Conservation (phyloP, 1,140 invertebrate species). For the Bombus consobrinus region DNA sequence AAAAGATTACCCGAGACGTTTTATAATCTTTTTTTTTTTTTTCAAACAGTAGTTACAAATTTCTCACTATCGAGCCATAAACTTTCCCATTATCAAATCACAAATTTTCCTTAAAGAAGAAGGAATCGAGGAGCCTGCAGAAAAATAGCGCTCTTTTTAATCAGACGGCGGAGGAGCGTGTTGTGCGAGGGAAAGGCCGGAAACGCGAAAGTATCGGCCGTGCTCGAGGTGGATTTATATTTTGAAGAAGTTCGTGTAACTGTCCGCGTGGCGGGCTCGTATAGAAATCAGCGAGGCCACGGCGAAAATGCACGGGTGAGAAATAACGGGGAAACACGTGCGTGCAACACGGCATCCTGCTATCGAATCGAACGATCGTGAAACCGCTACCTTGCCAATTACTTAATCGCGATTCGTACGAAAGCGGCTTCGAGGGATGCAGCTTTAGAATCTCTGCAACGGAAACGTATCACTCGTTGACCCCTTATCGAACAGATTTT, state of each 20-base stretch:
- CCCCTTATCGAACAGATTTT: not conserved
- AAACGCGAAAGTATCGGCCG: conserved; percentile 31
- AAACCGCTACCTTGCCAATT: conserved; percentile 49
- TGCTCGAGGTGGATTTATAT: conserved; percentile 35
- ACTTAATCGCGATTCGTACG: conserved; percentile 50
- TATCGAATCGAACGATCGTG: conserved; percentile 45
- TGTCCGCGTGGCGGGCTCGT: conserved; percentile 29
- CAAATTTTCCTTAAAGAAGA: not conserved
- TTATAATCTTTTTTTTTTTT: too few relatives aligned
- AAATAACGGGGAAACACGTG: conserved; percentile 49
- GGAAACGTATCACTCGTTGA: not conserved
- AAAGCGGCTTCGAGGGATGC: conserved; percentile 11
- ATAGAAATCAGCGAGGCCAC: conserved; percentile 27
- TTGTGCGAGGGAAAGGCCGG: not conserved
- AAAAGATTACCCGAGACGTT: too few relatives aligned
- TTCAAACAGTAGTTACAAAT: too few relatives aligned
- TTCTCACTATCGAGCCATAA: too few relatives aligned
- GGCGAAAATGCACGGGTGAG: conserved; percentile 35
- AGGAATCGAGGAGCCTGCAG: not conserved
- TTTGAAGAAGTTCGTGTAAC: conserved; percentile 46
- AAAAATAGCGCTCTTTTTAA: not conserved
- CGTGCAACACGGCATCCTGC: conserved; percentile 26
- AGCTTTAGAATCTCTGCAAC: not conserved
- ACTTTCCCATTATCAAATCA: too few relatives aligned
- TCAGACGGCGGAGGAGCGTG: not conserved